Conservation (phyloP, 2,888 invertebrate species). For the Nomada fabriciana region DNA sequence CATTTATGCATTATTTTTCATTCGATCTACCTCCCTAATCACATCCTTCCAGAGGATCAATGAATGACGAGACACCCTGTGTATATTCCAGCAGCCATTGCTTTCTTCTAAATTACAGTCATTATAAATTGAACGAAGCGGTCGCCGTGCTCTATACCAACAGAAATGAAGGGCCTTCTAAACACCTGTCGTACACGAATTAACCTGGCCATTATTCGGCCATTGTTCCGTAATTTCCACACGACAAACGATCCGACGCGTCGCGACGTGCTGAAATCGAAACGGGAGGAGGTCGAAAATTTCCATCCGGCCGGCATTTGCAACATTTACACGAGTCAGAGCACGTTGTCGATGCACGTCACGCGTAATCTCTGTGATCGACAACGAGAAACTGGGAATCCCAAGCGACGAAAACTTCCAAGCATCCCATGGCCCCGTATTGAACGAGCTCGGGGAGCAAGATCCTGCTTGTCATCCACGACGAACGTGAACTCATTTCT, state of each 20-base stretch:
- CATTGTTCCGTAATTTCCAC: background rate
- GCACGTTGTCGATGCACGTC: slow-evolving; percentile 30
- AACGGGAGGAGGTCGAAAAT: slow-evolving; percentile 3
- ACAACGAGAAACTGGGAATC: slow-evolving; percentile 39
- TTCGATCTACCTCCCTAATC: too few relatives aligned
- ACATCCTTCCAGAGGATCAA: too few relatives aligned
- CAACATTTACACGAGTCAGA: slow-evolving; percentile 20
- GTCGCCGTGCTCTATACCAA: too few relatives aligned
- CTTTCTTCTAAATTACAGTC: too few relatives aligned
- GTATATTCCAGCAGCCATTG: too few relatives aligned
- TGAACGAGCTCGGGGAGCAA: slow-evolving; percentile 55
- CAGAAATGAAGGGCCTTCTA: too few relatives aligned
- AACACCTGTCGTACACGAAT: background rate
- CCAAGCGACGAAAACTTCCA: slow-evolving; percentile 51
- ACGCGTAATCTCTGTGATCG: slow-evolving; percentile 55
- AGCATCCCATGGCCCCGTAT: slow-evolving; percentile 41
- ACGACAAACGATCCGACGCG: background rate
- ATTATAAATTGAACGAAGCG: too few relatives aligned
- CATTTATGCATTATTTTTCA: too few relatives aligned
- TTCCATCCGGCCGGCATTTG: slow-evolving; percentile 9
- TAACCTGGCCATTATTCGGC: background rate
- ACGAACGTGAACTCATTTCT: slow-evolving; percentile 62
- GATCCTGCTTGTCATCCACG: slow-evolving; percentile 60
- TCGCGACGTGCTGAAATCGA: background rate
- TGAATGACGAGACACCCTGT: too few relatives aligned